Percentiles rank a stretch among this genome's conserved stretches.
These are phyloP conservation scores for Phoenicopterus ruber DNA, from an alignment of 2,113 vertebrate species.

Conservation along the genomic window DNA sequence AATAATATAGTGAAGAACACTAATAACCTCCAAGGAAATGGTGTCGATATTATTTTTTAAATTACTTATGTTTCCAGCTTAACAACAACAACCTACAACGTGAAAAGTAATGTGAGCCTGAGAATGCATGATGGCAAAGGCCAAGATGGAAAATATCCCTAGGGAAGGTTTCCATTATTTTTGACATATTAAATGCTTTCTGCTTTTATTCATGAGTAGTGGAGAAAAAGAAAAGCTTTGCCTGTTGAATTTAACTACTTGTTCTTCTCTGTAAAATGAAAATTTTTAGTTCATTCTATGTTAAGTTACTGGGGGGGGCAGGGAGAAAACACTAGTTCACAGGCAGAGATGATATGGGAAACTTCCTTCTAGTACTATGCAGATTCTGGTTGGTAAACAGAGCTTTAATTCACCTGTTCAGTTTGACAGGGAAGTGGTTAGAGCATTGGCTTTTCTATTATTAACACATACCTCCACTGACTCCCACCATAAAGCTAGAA, in stretches of 20 bases:
- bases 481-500: not conserved
- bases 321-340: not conserved
- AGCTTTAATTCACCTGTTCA: not conserved
- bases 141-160: not conserved
- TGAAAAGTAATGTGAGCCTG: not conserved
- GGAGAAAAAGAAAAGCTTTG: not conserved
- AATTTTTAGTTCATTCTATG: not conserved
- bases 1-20: not conserved
- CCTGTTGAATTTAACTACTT: not conserved
- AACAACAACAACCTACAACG: not conserved
- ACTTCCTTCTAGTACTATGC: not conserved
- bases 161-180: constrained; percentile 21
- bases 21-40: not conserved
- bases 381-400: not conserved
- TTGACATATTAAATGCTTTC: not conserved
- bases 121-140: not conserved
- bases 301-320: accelerated
- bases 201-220: not conserved
- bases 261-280: not conserved
- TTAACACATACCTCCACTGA: not conserved
- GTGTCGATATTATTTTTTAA: constrained; percentile 34
- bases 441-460: not conserved
- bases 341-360: not conserved
- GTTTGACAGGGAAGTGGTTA: not conserved
- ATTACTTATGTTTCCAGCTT: constrained; percentile 5